These are phyloP conservation scores for Conopomorpha cramerella DNA, from an alignment of 1,140 invertebrate genomes.

Conservation along the genomic window DNA sequence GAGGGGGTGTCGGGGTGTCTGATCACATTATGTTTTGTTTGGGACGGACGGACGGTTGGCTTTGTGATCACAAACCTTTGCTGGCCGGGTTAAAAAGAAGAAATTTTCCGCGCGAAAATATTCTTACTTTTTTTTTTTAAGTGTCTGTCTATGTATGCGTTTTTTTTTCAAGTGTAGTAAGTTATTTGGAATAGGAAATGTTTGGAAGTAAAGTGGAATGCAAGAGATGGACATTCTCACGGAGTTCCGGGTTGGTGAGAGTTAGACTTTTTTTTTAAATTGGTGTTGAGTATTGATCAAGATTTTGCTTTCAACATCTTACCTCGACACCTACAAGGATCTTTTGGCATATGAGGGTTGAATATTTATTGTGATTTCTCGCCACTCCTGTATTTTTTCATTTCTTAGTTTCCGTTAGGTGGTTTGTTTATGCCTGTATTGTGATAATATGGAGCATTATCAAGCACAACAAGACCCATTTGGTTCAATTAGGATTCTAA, in stretches of 20 bases:
- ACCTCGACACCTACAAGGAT: neutral
- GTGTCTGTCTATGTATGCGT: too few species aligned
- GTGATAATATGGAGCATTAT: too few species aligned
- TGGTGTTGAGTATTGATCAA: neutral
- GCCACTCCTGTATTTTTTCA: too few species aligned
- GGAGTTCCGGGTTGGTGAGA: slow-evolving; percentile 17
- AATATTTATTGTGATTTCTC: neutral
- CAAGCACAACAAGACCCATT: too few species aligned
- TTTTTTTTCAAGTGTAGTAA: too few species aligned
- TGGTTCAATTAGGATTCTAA: too few species aligned
- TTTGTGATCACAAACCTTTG: neutral
- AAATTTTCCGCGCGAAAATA: neutral
- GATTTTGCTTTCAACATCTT: neutral
- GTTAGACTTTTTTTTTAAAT: neutral
- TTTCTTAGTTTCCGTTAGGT: neutral
- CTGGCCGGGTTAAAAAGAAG: neutral
- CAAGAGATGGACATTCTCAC: slow-evolving; percentile 31
- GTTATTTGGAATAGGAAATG: slow-evolving; percentile 14
- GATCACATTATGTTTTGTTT: slow-evolving; percentile 6
- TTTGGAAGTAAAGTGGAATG: slow-evolving; percentile 48
- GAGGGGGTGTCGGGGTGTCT: too few species aligned
- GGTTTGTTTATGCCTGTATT: too few species aligned
- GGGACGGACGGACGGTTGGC: slow-evolving; percentile 13
- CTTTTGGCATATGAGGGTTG: neutral
- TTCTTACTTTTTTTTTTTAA: too few species aligned